These are phyloP conservation scores for Lepidochitona cinerea DNA, from an alignment of 2,888 invertebrate genomes.

Conservation along the genomic window DNA sequence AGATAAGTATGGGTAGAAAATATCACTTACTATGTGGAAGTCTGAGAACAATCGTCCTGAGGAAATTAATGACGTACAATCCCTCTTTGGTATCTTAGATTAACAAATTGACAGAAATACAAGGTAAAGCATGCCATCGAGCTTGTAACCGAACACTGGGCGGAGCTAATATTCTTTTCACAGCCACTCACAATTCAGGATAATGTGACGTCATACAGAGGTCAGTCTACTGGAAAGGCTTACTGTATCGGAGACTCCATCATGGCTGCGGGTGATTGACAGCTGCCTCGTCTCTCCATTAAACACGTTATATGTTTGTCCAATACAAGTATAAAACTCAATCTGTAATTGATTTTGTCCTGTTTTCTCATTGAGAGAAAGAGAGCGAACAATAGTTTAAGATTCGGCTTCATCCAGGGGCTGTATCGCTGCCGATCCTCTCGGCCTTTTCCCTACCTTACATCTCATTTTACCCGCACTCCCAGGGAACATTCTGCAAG, in stretches of 20 bases:
- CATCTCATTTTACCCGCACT: no score
- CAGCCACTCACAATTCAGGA: not conserved
- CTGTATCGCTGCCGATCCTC: not conserved
- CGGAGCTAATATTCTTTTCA: no score
- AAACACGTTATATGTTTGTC: not conserved
- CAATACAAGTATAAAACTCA: not conserved
- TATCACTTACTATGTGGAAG: not conserved
- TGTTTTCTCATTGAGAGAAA: no score
- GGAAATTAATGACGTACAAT: not conserved
- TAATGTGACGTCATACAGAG: not conserved
- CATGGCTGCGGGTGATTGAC: not conserved
- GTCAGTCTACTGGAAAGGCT: not conserved
- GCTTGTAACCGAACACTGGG: slow-evolving; percentile 5
- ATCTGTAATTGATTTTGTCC: not conserved
- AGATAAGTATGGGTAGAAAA: no score
- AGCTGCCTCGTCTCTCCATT: not conserved
- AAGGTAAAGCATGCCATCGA: not conserved
- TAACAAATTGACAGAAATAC: slow-evolving; percentile 5
- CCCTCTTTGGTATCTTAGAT: slow-evolving; percentile 1
- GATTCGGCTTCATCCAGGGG: not conserved
- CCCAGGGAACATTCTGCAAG: no score
- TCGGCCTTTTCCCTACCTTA: not conserved
- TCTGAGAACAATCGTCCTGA: not conserved
- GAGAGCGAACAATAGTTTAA: no score
- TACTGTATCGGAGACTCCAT: not conserved